A percentile compares a stretch with the other conserved stretches of the same genome.
phyloP scores from a whole-genome alignment of 2,888 invertebrate genomes.

The Chalcis sispes region DNA sequence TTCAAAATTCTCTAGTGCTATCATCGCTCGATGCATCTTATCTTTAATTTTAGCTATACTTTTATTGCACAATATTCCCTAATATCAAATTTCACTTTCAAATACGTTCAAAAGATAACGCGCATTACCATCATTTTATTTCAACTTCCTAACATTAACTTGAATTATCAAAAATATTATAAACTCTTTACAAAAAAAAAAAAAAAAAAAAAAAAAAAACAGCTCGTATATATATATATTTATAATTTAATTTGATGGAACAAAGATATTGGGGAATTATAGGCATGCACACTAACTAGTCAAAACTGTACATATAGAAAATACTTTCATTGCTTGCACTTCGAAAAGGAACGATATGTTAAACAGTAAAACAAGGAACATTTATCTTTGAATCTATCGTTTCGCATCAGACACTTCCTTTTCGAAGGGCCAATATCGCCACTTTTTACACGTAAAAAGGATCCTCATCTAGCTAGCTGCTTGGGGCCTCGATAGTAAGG shows the following conservation, averaged over 20 bases:
- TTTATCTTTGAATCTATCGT: slow-evolving; percentile 10
- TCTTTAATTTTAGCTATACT: slow-evolving; percentile 52
- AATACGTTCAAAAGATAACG: background rate
- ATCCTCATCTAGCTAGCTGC: slow-evolving; percentile 73
- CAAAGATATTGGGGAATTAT: slow-evolving; percentile 66
- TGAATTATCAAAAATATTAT: background rate
- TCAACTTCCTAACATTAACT: background rate
- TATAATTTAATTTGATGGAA: no score
- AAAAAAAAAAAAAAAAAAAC: no score
- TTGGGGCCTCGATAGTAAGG: slow-evolving; percentile 73
- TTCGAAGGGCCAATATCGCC: slow-evolving; percentile 59
- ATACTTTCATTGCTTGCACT: slow-evolving; percentile 71
- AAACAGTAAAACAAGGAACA: background rate
- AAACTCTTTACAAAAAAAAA: no score
- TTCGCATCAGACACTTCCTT: slow-evolving; percentile 33
- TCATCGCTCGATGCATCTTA: slow-evolving; percentile 51
- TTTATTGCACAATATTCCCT: slow-evolving; percentile 53
- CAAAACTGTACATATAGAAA: slow-evolving; percentile 72
- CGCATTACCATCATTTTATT: no score
- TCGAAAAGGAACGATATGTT: slow-evolving; percentile 59
- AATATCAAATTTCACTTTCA: slow-evolving; percentile 37
- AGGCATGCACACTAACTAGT: slow-evolving; percentile 75
- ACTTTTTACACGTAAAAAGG: slow-evolving; percentile 52
- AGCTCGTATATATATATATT: no score
- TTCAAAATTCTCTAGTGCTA: slow-evolving; percentile 50